Base-by-base conservation (phyloP, 2,797 vertebrate species). In the Diplodus puntazzo region DNA sequence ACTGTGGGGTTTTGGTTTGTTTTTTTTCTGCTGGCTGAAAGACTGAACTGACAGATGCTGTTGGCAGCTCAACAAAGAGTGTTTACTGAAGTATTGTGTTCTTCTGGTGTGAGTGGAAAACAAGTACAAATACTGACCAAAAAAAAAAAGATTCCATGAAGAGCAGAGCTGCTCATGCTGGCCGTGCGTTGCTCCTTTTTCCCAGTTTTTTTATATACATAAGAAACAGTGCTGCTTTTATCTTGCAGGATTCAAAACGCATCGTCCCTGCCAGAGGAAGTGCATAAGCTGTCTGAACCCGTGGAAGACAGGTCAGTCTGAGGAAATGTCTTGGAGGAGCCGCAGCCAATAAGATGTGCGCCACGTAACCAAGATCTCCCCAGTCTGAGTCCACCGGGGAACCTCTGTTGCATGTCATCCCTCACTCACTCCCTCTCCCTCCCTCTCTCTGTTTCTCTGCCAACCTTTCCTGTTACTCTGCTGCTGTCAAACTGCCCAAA, bases 231-330 rank as follows among this genome's bases (percentile, higher is more conserved):
- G 27, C 27, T 3, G 5, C n/a, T 67, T 42, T 39, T 55, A 70
- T 72, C 45, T 58, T 25, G n/a, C 27, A 66, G 71, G 57, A 64
- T 34, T 70, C 1, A 50, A 63, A 55, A 23, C n/a, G 55, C 2
- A 65, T 45, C 46, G 34, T 3, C 6, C 45, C 50, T 58, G 45
- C 39, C 58, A 49, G 62, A 76, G 57, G 49, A 77, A 52, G 71
- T 59, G 30, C 20, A 64, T 62, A 61, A 79, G 52, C 57, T 79
- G 66, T 62, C 65, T 80, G 64, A 68, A 66, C 45, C 58, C 64
- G 72, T 58, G 57, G 21, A 80, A 58, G 60, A 75, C 53, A 64
- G 61, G 55, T 58, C 68, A 49, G 63, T 75, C 55, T 53, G 20
- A 58, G 4, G 12, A 65, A 49, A 69, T 46, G 34, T 42, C 57